Evolutionary conservation across 2,888 invertebrate species (phyloP).

Genomic region (Polyommatus iphigenia): DNA sequence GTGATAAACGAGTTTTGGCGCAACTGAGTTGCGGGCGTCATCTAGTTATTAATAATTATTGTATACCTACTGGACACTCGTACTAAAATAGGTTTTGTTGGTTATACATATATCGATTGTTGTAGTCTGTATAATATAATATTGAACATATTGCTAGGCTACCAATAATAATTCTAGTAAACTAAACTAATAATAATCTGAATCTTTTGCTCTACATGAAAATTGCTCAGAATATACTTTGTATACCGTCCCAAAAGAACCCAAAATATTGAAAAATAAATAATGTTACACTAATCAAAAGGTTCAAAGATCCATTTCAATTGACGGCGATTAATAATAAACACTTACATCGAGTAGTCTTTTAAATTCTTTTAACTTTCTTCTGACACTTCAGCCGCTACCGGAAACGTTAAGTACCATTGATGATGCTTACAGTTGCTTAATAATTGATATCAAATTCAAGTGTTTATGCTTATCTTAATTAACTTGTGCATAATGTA

Average conservation of each 20-base stretch:
- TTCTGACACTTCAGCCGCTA: neutral
- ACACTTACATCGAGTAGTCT: neutral
- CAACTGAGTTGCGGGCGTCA: no score
- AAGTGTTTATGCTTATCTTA: neutral
- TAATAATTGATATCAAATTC: neutral
- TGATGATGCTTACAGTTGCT: neutral
- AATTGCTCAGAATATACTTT: neutral
- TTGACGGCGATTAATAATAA: neutral
- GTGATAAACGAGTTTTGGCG: no score
- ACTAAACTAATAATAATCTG: neutral
- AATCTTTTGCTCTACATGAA: neutral
- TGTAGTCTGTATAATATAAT: no score
- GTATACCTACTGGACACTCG: no score
- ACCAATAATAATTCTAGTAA: no score
- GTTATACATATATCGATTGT: no score
- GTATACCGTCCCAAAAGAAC: neutral
- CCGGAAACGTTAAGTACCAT: neutral
- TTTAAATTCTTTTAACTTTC: neutral
- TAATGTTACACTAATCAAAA: neutral
- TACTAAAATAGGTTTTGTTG: no score
- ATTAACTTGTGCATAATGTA: neutral
- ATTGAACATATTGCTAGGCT: no score
- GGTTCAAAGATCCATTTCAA: neutral
- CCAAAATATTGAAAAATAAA: neutral
- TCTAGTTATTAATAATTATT: no score